These are phyloP conservation scores for Dryas iulia DNA, from an alignment of 1,140 invertebrate species.

Conservation along the genomic window DNA sequence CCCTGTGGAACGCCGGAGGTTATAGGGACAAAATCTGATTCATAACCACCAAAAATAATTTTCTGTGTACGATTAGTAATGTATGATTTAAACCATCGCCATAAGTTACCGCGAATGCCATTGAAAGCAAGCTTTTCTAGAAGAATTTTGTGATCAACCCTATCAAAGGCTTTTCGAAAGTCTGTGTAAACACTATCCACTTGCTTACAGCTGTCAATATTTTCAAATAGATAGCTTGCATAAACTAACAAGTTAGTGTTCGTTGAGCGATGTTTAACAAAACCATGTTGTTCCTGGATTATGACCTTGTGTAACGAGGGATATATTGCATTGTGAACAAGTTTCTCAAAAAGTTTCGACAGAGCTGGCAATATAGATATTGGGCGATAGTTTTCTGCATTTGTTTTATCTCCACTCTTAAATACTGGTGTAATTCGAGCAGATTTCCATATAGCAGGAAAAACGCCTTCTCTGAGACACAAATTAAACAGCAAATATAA, in stretches of 20 bases:
- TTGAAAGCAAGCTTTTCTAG: too few relatives aligned
- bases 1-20: slow-evolving; percentile 15
- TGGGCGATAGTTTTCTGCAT: slow-evolving; percentile 11
- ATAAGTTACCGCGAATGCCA: slow-evolving; percentile 16
- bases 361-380: slow-evolving; percentile 22
- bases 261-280: slow-evolving; percentile 21
- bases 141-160: not conserved
- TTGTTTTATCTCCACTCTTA: too few relatives aligned
- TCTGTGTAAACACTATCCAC: slow-evolving; percentile 18
- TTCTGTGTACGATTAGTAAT: slow-evolving; percentile 9
- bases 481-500: not conserved
- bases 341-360: slow-evolving; percentile 21
- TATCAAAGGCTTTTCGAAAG: slow-evolving; percentile 9
- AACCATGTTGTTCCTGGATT: slow-evolving; percentile 23
- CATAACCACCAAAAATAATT: slow-evolving; percentile 2
- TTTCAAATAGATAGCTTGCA: slow-evolving; percentile 15
- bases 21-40: not conserved
- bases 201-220: slow-evolving; percentile 13
- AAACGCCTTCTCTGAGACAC: slow-evolving; percentile 7
- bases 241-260: slow-evolving; percentile 21
- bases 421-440: slow-evolving; percentile 14
- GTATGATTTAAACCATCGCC: slow-evolving; percentile 19
- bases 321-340: slow-evolving; percentile 24
- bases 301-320: slow-evolving; percentile 11
- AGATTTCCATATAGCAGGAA: slow-evolving; percentile 16